phyloP scores from a whole-genome alignment of 2,797 vertebrate species.

The Margarornis squamiger region DNA sequence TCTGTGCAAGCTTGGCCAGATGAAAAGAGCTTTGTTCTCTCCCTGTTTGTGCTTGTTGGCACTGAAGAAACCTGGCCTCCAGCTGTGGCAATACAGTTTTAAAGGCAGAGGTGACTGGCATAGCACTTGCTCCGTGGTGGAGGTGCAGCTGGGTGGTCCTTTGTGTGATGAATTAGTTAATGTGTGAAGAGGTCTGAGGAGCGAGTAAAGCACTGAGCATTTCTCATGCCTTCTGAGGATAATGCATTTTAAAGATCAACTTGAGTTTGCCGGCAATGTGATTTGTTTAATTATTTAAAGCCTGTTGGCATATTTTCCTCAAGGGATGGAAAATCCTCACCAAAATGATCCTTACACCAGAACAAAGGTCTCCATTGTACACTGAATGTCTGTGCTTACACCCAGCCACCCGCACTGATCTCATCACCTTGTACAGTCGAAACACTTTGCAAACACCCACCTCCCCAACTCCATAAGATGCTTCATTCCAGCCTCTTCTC shows the following conservation, averaged over 20 bases:
- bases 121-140: background rate
- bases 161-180: background rate
- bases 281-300: conserved; percentile 61
- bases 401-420: background rate
- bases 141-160: conserved; percentile 28
- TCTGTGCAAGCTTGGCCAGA: background rate
- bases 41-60: background rate
- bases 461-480: background rate
- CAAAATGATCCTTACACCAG: background rate
- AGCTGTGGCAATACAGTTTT: conserved; percentile 34
- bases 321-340: conserved; percentile 14
- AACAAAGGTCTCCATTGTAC: background rate
- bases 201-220: background rate
- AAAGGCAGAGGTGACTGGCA: background rate
- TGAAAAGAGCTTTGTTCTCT: conserved; percentile 51
- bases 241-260: conserved; percentile 32
- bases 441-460: background rate
- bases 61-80: conserved; percentile 18
- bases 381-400: background rate
- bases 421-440: background rate
- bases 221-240: background rate
- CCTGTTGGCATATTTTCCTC: conserved; percentile 29
- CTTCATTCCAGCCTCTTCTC: background rate
- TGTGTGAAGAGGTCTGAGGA: background rate
- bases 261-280: background rate